These are phyloP conservation scores for Lycorma delicatula DNA, from an alignment of 1,140 invertebrate genomes.

Conservation along the genomic window DNA sequence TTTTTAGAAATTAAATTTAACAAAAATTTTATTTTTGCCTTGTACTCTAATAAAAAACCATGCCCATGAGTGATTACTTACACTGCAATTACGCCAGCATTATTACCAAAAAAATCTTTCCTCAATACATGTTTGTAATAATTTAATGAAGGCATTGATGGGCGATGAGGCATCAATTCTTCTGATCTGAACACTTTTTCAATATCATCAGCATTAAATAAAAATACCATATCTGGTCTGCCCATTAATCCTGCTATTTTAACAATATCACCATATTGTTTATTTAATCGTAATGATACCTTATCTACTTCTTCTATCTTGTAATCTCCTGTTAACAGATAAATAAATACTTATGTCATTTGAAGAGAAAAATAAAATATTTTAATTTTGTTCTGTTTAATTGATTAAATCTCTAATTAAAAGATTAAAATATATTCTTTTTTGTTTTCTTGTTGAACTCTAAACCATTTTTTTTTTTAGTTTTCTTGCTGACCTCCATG, in stretches of 20 bases:
- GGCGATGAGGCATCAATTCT: constrained; percentile 64
- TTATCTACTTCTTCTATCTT: constrained; percentile 65
- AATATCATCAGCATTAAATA: constrained; percentile 67
- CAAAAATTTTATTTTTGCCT: constrained; percentile 1
- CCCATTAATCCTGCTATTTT: constrained; percentile 64
- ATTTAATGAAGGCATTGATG: constrained; percentile 66
- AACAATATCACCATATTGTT: constrained; percentile 60
- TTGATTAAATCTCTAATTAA: too few relatives aligned
- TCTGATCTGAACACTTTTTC: constrained; percentile 64
- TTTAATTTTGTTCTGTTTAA: too few relatives aligned
- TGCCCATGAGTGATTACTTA: constrained; percentile 42
- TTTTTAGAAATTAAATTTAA: too few relatives aligned
- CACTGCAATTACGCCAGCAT: constrained; percentile 68
- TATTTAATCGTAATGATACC: constrained; percentile 53
- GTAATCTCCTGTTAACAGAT: constrained; percentile 64
- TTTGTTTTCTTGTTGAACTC: too few relatives aligned
- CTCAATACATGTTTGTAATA: constrained; percentile 67
- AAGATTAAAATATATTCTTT: too few relatives aligned
- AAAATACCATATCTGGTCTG: constrained; percentile 67
- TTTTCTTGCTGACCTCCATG: too few relatives aligned
- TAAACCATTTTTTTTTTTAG: too few relatives aligned
- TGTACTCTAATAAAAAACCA: background rate
- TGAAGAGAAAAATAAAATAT: too few relatives aligned
- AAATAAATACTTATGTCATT: too few relatives aligned
- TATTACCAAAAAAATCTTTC: constrained; percentile 62